A percentile compares a stretch with the other conserved stretches of the same genome.
These are phyloP conservation scores for Drosophila mercatorum DNA, from an alignment of 2,888 invertebrate species.

Conservation along the genomic window DNA sequence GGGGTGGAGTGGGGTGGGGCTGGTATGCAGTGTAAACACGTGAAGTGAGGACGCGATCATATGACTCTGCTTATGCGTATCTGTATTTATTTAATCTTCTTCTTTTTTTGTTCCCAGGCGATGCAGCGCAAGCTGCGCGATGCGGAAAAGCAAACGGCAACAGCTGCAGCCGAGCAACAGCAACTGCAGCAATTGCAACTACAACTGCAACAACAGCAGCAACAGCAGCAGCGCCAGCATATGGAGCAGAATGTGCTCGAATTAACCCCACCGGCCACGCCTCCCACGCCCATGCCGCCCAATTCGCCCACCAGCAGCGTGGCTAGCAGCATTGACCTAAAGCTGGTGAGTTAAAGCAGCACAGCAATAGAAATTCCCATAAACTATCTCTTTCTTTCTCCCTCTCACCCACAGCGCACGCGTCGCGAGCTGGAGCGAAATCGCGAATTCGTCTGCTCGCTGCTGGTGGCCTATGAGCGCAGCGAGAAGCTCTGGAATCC, in stretches of 20 bases:
- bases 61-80: slow-evolving; percentile 36
- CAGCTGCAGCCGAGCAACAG: slow-evolving; percentile 24
- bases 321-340: slow-evolving; percentile 58
- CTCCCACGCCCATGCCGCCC: slow-evolving; percentile 64
- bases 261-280: slow-evolving; percentile 71
- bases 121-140: slow-evolving; percentile 67
- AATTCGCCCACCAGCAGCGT: slow-evolving; percentile 67
- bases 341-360: slow-evolving; percentile 54
- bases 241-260: slow-evolving; percentile 55
- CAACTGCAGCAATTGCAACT: slow-evolving; percentile 25
- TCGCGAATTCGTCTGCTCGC: slow-evolving; percentile 68
- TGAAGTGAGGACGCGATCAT: slow-evolving; percentile 44
- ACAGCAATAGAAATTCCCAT: not conserved
- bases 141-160: slow-evolving; percentile 47
- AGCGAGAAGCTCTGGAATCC: slow-evolving; percentile 81
- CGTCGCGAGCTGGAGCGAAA: slow-evolving; percentile 71
- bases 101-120: slow-evolving; percentile 50
- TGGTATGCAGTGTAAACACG: not conserved
- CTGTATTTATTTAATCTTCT: slow-evolving; percentile 51
- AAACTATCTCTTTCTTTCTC: slow-evolving; percentile 2
- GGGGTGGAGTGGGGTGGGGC: too few relatives aligned
- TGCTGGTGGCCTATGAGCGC: slow-evolving; percentile 72
- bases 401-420: slow-evolving; percentile 44
- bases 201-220: slow-evolving; percentile 25
- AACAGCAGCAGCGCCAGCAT: slow-evolving; percentile 21